Evolutionary conservation across 2,888 invertebrate genomes (phyloP).

Genomic region (Allygus modestus): DNA sequence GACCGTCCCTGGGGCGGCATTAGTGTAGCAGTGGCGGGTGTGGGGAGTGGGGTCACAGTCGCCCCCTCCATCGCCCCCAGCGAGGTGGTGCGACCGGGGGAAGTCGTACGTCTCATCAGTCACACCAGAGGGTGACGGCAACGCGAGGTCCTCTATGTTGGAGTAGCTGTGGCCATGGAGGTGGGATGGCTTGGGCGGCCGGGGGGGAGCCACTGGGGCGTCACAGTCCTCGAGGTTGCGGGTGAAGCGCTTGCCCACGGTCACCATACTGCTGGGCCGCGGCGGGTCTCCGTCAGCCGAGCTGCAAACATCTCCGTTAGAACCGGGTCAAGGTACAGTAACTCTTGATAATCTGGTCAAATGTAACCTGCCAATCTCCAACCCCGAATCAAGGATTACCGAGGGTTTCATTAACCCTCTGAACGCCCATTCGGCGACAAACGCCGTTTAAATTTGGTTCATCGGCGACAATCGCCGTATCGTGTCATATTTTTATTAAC

Average conservation of each 20-base stretch:
- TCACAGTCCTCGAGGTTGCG: conserved; percentile 62
- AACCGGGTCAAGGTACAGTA: too few species aligned
- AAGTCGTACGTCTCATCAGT: conserved; percentile 80
- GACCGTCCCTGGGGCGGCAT: conserved; percentile 78
- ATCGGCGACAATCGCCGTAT: too few species aligned
- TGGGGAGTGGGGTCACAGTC: conserved; percentile 71
- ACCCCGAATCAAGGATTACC: too few species aligned
- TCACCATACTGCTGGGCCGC: conserved; percentile 13
- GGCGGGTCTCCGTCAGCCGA: conserved; percentile 75
- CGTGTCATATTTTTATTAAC: too few species aligned
- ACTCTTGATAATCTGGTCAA: too few species aligned
- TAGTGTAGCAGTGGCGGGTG: conserved; percentile 79
- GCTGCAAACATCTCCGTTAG: too few species aligned
- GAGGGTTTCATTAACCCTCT: too few species aligned
- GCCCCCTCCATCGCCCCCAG: conserved; percentile 72
- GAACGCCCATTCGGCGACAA: too few species aligned
- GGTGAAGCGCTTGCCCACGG: conserved; percentile 65
- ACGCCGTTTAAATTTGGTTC: too few species aligned
- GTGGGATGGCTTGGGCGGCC: conserved; percentile 86
- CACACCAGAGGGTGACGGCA: conserved; percentile 72
- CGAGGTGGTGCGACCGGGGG: conserved; percentile 81
- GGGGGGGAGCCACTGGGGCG: conserved; percentile 79
- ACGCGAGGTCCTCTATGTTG: conserved; percentile 73
- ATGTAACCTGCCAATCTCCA: too few species aligned
- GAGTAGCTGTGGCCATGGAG: conserved; percentile 77